phyloP scores from a whole-genome alignment of 2,797 vertebrate species.

The Carcharodon carcharias region DNA sequence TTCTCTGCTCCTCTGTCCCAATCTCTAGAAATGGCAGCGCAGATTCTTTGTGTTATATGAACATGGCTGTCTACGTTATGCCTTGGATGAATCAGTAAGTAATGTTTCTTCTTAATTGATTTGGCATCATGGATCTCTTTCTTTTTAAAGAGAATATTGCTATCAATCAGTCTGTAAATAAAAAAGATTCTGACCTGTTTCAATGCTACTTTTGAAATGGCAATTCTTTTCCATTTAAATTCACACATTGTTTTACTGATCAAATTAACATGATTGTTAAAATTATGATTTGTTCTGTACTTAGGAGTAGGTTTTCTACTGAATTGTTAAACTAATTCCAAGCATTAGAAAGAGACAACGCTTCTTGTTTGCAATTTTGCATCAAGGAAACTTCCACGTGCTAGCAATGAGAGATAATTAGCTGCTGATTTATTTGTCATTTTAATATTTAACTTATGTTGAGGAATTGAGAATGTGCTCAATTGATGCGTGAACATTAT shows the following conservation, averaged over 20 bases:
- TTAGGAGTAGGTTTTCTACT: not conserved
- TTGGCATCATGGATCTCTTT: not conserved
- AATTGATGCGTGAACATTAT: not conserved
- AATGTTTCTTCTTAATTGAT: not conserved
- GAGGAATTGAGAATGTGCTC: not conserved
- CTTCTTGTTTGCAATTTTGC: not conserved
- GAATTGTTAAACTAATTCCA: not conserved
- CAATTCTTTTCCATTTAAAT: not conserved
- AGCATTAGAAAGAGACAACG: not conserved
- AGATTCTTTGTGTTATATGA: conserved; percentile 73
- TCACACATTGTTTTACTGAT: not conserved
- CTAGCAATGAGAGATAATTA: not conserved
- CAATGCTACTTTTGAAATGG: not conserved
- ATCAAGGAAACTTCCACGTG: not conserved
- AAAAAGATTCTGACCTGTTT: not conserved
- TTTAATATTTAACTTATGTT: not conserved
- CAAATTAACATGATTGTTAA: not conserved
- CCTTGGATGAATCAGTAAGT: conserved; percentile 71
- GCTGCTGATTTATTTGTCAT: not conserved
- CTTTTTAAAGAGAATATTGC: not conserved
- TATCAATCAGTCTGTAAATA: not conserved
- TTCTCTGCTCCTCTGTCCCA: conserved; percentile 40
- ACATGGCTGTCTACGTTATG: conserved; percentile 70
- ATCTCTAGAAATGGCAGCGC: conserved; percentile 69
- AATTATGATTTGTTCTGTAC: not conserved